Base-by-base conservation (phyloP, 2,797 vertebrate species). In the Florisuga fusca region DNA sequence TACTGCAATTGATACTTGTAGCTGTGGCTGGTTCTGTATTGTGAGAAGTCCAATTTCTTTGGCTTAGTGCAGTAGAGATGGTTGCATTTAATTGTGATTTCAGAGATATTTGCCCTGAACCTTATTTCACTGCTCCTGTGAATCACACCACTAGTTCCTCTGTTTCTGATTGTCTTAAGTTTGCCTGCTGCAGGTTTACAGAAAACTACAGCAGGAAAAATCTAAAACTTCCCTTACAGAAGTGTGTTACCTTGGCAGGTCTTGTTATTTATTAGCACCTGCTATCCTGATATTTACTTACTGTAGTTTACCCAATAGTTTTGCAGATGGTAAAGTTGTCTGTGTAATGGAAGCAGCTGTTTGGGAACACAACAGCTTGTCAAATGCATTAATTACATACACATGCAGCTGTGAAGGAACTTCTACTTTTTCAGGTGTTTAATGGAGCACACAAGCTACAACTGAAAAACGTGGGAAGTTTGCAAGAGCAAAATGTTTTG, bases 281-380 rank as follows among this genome's bases (percentile, higher is more conserved):
- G 96, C 89, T 94, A 50, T 91, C 83, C 80, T 97, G 96, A 67
- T 96, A 97, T 97, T 97, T 97, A 94, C 96, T 95, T 73, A 53
- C 55, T 90, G 87, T 90, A 84, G 83, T 96, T 97, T 93, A 92
- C 87, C 93, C 84, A 74, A 41, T 94, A 82, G 88, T 84, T 96
- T 84, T 96, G 92, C 96, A 97, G 95, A 73, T 96, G 95, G 95
- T 59, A 33, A 88, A 93, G 83, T 93, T 94, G 94, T 96, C 84
- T 33, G 7, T 74, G 15, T 90, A 96, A 95, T 95, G 84, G 91
- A 93, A 90, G 88, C 95, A 97, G 94, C 95, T 96, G 96, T 94
- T 96, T 93, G 74, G 87, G 87, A 96, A 41, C 89, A 84, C 91
- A 94, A 29, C 96, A 96, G 95, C 93, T 94, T 96, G 91, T 88